Conservation (phyloP, 2,888 invertebrate genomes). For the Erannis defoliaria region DNA sequence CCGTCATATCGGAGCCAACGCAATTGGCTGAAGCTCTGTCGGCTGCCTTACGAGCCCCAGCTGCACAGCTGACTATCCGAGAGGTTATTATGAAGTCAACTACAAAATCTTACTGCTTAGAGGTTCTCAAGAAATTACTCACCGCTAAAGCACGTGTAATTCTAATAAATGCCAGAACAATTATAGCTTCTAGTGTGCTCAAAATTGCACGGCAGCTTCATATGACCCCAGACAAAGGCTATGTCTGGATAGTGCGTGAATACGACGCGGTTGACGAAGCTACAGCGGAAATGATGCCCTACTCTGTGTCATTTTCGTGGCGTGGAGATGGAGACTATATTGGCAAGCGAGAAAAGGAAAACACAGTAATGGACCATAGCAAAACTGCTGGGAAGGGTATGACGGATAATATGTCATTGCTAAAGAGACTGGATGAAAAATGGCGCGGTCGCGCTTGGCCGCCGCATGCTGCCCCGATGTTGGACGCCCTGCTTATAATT, state of each 20-base stretch:
- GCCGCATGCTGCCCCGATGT: background rate
- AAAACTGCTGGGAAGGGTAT: background rate
- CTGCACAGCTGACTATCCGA: background rate
- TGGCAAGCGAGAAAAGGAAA: background rate
- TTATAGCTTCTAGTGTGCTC: background rate
- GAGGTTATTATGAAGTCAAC: background rate
- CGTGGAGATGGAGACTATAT: background rate
- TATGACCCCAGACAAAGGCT: background rate
- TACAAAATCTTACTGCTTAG: too few species aligned
- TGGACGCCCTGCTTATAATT: background rate
- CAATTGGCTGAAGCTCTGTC: background rate
- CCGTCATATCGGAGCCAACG: background rate
- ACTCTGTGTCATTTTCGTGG: conserved; percentile 2
- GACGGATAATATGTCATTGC: background rate
- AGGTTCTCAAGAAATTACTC: background rate
- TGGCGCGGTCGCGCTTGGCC: background rate
- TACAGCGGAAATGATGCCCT: background rate
- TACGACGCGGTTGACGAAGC: background rate
- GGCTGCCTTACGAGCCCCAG: background rate
- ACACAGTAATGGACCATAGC: background rate
- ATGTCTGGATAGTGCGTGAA: conserved; percentile 3
- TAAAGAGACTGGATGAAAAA: background rate
- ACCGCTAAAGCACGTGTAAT: background rate
- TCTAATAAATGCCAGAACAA: background rate
- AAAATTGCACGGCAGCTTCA: background rate